Conservation (phyloP, 2,797 vertebrate species). For the Mionectes olivaceus region DNA sequence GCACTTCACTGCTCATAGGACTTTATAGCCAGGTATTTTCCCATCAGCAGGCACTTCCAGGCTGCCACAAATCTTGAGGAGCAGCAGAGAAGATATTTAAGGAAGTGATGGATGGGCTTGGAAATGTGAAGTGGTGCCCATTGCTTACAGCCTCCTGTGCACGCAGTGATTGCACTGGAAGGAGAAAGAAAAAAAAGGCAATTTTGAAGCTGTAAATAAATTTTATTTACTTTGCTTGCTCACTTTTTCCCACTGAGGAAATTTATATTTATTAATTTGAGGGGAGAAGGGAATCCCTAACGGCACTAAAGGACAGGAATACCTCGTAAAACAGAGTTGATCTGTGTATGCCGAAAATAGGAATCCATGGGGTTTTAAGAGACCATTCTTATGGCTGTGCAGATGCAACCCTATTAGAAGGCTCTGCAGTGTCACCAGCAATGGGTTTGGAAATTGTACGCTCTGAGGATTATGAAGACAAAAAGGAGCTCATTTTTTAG, state of each 20-base stretch:
- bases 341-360: not conserved
- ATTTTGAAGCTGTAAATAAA: not conserved
- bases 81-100: not conserved
- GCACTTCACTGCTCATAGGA: not conserved
- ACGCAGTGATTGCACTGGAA: not conserved
- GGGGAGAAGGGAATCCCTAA: not conserved
- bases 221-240: not conserved
- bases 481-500: not conserved
- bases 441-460: not conserved
- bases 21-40: not conserved
- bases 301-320: not conserved
- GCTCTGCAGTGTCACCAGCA: not conserved
- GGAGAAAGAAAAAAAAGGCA: fast-evolving
- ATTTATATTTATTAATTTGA: not conserved
- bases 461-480: not conserved
- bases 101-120: fast-evolving
- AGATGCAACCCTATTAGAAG: not conserved
- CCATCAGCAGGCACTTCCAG: not conserved
- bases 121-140: not conserved
- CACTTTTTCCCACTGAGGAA: not conserved
- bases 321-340: not conserved
- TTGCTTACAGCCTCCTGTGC: not conserved
- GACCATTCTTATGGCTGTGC: not conserved
- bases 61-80: not conserved
- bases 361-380: not conserved